These are phyloP conservation scores for Erethizon dorsatum DNA, from an alignment of 2,797 vertebrate genomes.

Conservation along the genomic window DNA sequence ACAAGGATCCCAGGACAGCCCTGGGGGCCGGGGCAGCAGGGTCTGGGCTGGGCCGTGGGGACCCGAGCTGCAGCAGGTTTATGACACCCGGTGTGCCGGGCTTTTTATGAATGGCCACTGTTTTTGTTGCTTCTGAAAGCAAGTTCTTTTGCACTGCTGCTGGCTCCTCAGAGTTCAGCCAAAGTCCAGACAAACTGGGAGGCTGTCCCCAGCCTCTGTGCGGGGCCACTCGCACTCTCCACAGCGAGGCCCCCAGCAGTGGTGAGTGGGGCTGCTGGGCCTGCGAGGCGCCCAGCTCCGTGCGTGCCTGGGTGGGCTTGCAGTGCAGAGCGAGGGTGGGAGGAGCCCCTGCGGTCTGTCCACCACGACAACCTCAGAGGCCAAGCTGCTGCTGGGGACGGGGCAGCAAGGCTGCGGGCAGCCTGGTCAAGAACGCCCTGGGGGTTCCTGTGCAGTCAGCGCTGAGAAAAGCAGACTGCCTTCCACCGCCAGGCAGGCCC, in stretches of 20 bases:
- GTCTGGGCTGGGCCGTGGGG: not conserved
- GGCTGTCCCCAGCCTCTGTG: not conserved
- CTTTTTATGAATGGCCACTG: too few species aligned
- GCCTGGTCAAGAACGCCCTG: too few species aligned
- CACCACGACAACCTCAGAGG: not conserved
- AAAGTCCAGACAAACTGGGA: too few species aligned
- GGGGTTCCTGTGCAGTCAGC: not conserved
- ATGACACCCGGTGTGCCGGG: too few species aligned
- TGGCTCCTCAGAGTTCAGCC: not conserved
- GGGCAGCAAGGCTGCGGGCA: not conserved
- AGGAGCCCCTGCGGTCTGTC: not conserved
- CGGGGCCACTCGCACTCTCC: not conserved
- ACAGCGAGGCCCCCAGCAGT: not conserved
- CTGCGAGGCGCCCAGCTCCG: not conserved
- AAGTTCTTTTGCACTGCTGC: not conserved
- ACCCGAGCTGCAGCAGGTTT: too few species aligned
- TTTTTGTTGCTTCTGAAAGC: too few species aligned
- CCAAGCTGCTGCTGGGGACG: not conserved
- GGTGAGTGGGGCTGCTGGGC: not conserved
- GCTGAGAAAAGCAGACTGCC: not conserved
- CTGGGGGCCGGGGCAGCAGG: not conserved
- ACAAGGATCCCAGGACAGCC: not conserved
- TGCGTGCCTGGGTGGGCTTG: not conserved
- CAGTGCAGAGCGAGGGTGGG: not conserved
- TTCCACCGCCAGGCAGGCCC: not conserved